A percentile compares a stretch with the other conserved stretches of the same genome.
Evolutionary conservation across 1,140 invertebrate species (phyloP).

Genomic region (Hylyphantes graminicola): DNA sequence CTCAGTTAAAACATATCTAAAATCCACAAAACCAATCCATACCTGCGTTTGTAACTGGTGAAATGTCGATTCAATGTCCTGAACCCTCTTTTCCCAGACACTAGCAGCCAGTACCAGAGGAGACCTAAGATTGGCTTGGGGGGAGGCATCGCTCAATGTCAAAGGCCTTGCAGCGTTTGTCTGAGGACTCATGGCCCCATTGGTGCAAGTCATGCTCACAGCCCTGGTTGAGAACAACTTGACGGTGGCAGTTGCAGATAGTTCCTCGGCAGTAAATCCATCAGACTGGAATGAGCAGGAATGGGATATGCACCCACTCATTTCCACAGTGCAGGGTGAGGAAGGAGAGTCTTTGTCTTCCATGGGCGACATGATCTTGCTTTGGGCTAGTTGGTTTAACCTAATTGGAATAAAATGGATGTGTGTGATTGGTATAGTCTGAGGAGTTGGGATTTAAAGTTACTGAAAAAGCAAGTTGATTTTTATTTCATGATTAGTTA

Average conservation of each 20-base stretch:
- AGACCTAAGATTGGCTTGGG: slow-evolving; percentile 49
- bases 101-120: slow-evolving; percentile 53
- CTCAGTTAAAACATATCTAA: background rate
- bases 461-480: no score
- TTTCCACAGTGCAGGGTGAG: slow-evolving; percentile 56
- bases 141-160: slow-evolving; percentile 48
- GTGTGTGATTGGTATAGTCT: no score
- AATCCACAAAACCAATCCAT: background rate
- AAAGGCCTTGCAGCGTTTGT: slow-evolving; percentile 37
- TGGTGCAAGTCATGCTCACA: slow-evolving; percentile 55
- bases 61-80: slow-evolving; percentile 59
- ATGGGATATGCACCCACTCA: slow-evolving; percentile 53
- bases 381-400: slow-evolving; percentile 26
- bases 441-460: no score
- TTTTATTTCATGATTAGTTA: no score
- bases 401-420: slow-evolving; percentile 14
- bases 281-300: slow-evolving; percentile 57
- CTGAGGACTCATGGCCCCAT: slow-evolving; percentile 49
- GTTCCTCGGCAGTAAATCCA: slow-evolving; percentile 54
- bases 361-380: slow-evolving; percentile 36
- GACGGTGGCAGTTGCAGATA: slow-evolving; percentile 56
- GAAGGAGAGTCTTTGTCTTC: slow-evolving; percentile 48
- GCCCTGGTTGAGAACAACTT: slow-evolving; percentile 50
- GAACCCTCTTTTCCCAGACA: slow-evolving; percentile 60
- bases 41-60: slow-evolving; percentile 59